A percentile compares a stretch with the other conserved stretches of the same genome.
Conservation (phyloP, 2,888 invertebrate genomes). For the Trypoxylon attenuatum region DNA sequence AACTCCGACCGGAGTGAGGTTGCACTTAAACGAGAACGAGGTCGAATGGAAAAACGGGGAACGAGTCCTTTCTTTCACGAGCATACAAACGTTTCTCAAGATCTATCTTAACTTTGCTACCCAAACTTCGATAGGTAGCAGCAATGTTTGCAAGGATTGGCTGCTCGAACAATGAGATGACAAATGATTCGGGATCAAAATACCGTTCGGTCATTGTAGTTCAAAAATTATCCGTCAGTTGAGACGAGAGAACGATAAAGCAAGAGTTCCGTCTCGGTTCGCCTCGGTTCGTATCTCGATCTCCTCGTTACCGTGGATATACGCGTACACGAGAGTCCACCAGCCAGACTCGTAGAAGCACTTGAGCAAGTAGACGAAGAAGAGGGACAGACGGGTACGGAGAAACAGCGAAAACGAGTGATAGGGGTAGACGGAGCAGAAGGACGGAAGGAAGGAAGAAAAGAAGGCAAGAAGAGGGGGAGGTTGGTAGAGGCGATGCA, state of each 20-base stretch:
- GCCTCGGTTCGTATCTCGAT: slow-evolving; percentile 23
- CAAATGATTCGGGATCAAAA: too few relatives aligned
- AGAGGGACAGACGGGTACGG: slow-evolving; percentile 34
- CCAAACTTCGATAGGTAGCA: too few relatives aligned
- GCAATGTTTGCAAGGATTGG: too few relatives aligned
- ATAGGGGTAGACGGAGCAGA: slow-evolving; percentile 13
- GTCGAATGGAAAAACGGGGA: slow-evolving; percentile 38
- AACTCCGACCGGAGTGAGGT: slow-evolving; percentile 35
- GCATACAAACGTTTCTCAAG: slow-evolving; percentile 42
- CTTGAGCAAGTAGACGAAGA: slow-evolving; percentile 2
- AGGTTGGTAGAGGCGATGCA: slow-evolving; percentile 9
- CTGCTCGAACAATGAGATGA: too few relatives aligned
- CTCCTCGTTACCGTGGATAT: slow-evolving; percentile 9
- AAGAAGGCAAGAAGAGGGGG: slow-evolving; percentile 18
- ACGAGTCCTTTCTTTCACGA: slow-evolving; percentile 16
- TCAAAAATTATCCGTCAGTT: too few relatives aligned
- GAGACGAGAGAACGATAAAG: background rate
- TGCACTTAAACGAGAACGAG: slow-evolving; percentile 49
- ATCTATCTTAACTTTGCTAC: too few relatives aligned
- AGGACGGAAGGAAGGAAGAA: slow-evolving; percentile 16
- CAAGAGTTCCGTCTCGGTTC: background rate
- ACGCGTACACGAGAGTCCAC: slow-evolving; percentile 32
- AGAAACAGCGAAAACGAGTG: background rate
- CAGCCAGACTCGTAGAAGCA: too few relatives aligned
- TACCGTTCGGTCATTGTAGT: too few relatives aligned